Evolutionary conservation across 2,797 vertebrate species (phyloP).

Genomic region (Enteromius thamalakanensis): DNA sequence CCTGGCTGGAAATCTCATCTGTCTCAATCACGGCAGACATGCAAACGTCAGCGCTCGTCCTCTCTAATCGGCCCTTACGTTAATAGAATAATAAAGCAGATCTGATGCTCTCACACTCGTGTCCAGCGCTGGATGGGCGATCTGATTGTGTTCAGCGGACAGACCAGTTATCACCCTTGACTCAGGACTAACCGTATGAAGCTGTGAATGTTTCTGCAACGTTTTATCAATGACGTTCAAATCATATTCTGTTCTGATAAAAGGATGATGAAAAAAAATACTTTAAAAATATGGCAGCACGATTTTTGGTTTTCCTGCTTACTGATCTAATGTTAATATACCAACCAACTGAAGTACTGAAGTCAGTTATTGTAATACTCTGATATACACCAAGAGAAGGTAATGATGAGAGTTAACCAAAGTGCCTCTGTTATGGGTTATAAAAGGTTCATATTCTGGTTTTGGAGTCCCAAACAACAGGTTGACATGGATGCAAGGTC

Average conservation of each 20-base stretch:
- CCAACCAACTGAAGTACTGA: too few species aligned
- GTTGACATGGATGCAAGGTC: too few species aligned
- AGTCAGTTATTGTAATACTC: too few species aligned
- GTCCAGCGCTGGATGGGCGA: not conserved
- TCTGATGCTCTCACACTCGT: slow-evolving; percentile 12
- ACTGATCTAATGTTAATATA: too few species aligned
- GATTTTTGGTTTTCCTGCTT: too few species aligned
- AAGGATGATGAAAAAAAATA: not conserved
- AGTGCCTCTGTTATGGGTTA: too few species aligned
- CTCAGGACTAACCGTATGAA: not conserved
- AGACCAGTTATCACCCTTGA: not conserved
- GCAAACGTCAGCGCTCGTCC: slow-evolving; percentile 56
- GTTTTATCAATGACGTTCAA: not conserved
- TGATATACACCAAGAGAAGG: too few species aligned
- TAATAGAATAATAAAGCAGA: slow-evolving; percentile 38
- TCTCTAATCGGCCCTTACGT: slow-evolving; percentile 23
- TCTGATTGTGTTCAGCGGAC: slow-evolving; percentile 18
- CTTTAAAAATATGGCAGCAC: too few species aligned
- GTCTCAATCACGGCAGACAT: slow-evolving; percentile 58
- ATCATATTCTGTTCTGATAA: not conserved
- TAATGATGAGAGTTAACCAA: too few species aligned
- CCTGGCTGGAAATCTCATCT: slow-evolving; percentile 54
- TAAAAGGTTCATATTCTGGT: too few species aligned
- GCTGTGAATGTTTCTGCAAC: not conserved
- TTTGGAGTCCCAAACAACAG: too few species aligned